These are phyloP conservation scores for Anhinga rufa DNA, from an alignment of 2,113 vertebrate species.

Conservation along the genomic window DNA sequence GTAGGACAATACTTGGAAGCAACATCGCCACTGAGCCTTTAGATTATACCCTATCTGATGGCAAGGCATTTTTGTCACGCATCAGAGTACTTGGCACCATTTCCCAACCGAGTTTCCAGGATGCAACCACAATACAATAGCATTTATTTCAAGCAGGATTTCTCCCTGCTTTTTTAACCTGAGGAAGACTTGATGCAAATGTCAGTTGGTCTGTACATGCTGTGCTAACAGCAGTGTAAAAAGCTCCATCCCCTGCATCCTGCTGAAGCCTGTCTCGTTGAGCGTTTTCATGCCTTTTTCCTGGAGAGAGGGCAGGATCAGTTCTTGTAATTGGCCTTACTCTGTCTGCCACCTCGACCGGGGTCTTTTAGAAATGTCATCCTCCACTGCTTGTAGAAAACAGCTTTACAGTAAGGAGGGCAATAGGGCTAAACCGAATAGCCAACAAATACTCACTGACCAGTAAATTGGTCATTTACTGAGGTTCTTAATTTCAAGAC, in stretches of 20 bases:
- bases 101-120: neutral
- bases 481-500: neutral
- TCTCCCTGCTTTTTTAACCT: neutral
- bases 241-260: neutral
- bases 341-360: neutral
- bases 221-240: neutral
- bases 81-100: neutral
- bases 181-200: neutral
- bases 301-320: neutral
- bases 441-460: neutral
- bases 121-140: neutral
- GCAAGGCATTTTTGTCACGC: neutral
- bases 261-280: fast-evolving
- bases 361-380: neutral
- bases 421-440: neutral
- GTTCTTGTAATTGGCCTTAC: neutral
- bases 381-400: neutral
- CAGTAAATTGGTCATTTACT: neutral
- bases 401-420: neutral
- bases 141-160: neutral
- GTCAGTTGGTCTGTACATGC: neutral
- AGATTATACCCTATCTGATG: neutral
- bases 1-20: conserved; percentile 52
- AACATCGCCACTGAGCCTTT: neutral
- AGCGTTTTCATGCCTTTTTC: neutral